Conservation (phyloP, 2,113 vertebrate genomes). For the Sprattus sprattus region DNA sequence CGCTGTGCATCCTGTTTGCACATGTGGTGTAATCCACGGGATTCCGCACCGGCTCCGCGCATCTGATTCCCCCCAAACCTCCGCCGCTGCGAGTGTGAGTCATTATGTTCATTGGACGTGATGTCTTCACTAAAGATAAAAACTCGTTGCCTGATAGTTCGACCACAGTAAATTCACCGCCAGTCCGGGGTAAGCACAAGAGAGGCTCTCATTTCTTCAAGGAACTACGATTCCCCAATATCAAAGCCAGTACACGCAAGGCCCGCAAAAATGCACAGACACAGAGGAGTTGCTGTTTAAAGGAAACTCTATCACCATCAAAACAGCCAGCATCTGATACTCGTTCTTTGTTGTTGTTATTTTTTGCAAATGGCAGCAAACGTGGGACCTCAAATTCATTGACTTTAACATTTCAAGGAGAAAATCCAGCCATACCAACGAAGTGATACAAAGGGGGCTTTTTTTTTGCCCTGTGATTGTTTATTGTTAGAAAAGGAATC, state of each 20-base stretch:
- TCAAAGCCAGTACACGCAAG: background rate
- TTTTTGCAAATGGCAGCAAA: constrained; percentile 11
- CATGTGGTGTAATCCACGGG: constrained; percentile 41
- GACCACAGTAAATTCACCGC: constrained; percentile 12
- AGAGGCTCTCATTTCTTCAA: background rate
- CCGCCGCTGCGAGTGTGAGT: constrained; percentile 32
- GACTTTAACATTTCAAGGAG: constrained; percentile 25
- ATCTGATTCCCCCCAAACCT: constrained; percentile 40
- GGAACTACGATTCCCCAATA: background rate
- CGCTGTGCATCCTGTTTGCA: constrained; percentile 28
- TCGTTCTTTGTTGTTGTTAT: background rate
- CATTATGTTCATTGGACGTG: constrained; percentile 24
- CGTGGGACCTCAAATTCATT: background rate
- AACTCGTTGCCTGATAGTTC: constrained; percentile 11
- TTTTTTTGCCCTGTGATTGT: constrained; percentile 34
- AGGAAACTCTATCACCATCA: constrained; percentile 10
- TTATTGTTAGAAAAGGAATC: constrained; percentile 48
- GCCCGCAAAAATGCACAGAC: constrained; percentile 7
- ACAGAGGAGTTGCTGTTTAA: background rate
- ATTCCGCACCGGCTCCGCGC: constrained; percentile 44
- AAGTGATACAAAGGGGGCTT: constrained; percentile 21
- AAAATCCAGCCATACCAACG: constrained; percentile 33
- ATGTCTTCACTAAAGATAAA: constrained; percentile 19
- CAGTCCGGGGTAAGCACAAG: background rate
- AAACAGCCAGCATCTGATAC: constrained; percentile 8